Evolutionary conservation across 2,113 vertebrate species (phyloP).

Genomic region (Sebastes schlegelii): DNA sequence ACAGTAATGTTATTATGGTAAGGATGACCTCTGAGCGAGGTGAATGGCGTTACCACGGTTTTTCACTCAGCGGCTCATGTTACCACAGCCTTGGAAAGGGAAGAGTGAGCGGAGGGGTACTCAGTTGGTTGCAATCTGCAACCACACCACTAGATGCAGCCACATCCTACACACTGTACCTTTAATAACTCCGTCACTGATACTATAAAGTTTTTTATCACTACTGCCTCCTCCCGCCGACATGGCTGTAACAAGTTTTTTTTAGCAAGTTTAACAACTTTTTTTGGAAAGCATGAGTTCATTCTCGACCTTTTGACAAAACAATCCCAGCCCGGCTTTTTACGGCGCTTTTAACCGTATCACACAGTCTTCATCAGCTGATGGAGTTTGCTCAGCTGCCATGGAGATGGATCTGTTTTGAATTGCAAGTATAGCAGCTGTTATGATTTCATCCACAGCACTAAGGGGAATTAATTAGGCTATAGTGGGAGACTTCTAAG

Average conservation of each 20-base stretch:
- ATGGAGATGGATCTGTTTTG: neutral
- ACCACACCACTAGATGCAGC: too few relatives aligned
- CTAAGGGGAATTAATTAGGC: neutral
- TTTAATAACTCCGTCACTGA: neutral
- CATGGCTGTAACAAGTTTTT: neutral
- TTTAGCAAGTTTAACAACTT: too few relatives aligned
- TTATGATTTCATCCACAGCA: neutral
- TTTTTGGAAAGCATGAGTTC: neutral
- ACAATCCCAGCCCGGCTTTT: neutral
- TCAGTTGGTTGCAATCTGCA: too few relatives aligned
- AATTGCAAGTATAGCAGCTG: neutral
- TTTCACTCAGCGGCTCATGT: fast-evolving
- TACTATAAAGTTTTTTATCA: neutral
- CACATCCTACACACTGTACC: too few relatives aligned
- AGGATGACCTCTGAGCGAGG: too few relatives aligned
- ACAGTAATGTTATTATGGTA: too few relatives aligned
- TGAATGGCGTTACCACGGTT: too few relatives aligned
- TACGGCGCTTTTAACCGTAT: neutral
- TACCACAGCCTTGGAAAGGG: too few relatives aligned
- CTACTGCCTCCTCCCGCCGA: neutral
- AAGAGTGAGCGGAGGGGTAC: too few relatives aligned
- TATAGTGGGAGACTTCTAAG: neutral
- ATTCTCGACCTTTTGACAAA: neutral
- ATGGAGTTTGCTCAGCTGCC: neutral
- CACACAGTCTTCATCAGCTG: neutral